A percentile compares a stretch with the other conserved stretches of the same genome.
Conservation (phyloP, 2,888 invertebrate genomes). For the Gnatocerus cornutus region DNA sequence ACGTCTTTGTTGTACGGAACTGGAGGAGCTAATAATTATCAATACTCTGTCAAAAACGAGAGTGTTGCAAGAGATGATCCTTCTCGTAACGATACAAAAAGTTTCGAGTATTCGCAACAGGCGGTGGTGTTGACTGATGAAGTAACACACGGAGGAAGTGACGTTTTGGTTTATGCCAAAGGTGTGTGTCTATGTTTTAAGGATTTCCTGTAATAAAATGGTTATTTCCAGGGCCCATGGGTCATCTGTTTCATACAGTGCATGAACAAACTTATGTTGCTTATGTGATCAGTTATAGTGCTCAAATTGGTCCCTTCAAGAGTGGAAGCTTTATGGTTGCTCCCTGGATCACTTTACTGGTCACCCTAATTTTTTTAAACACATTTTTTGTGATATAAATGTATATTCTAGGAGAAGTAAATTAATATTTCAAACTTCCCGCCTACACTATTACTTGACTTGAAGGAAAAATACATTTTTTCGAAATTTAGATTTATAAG, state of each 20-base stretch:
- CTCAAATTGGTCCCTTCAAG: slow-evolving; percentile 78
- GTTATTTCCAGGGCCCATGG: slow-evolving; percentile 83
- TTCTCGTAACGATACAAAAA: slow-evolving; percentile 74
- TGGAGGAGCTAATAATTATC: slow-evolving; percentile 82
- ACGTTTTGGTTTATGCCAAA: slow-evolving; percentile 88
- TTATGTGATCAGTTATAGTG: slow-evolving; percentile 88
- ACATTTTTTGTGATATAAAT: too few species aligned
- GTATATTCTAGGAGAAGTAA: too few species aligned
- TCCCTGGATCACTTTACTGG: neutral
- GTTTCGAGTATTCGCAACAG: slow-evolving; percentile 82
- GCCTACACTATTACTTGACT: too few species aligned
- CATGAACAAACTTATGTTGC: slow-evolving; percentile 95
- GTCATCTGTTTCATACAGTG: slow-evolving; percentile 89
- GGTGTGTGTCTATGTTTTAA: too few species aligned
- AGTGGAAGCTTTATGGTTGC: neutral
- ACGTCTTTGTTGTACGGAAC: slow-evolving; percentile 86
- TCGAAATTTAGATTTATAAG: too few species aligned
- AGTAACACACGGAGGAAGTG: slow-evolving; percentile 88
- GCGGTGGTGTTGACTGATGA: slow-evolving; percentile 82
- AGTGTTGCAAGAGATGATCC: slow-evolving; percentile 77
- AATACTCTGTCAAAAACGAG: slow-evolving; percentile 68
- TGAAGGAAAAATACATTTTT: too few species aligned
- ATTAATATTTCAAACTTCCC: too few species aligned
- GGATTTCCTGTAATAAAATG: neutral
- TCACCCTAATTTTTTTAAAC: too few species aligned